Base-by-base conservation (phyloP, 2,797 vertebrate genomes). In the Pantherophis vulpinus region DNA sequence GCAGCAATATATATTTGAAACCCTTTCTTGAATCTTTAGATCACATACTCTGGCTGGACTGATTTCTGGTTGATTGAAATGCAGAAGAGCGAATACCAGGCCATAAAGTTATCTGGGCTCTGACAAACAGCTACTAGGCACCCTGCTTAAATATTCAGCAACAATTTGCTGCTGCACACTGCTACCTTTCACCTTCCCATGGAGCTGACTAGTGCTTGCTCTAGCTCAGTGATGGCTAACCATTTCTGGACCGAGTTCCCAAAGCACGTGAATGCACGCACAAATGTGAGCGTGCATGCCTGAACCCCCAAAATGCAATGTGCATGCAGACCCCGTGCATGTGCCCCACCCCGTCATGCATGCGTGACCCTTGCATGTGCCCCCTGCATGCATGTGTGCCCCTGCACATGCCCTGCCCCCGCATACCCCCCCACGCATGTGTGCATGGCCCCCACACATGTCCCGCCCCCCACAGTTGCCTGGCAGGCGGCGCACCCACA, bases 401-500 rank as follows among this genome's bases (percentile, higher is more conserved):
- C 47, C 47, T 51, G 47, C 47, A 51, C 47, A 51, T 51, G 47
- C 47, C 47, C 47, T 51, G 47, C 47, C 47, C 47, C 47, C 1
- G 1, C 47, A 51, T 51, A 1, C 7, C 0, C 6, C 47, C 47
- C 6, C 6, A 47, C 42, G 1, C 47, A 51, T 51, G 7, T 51
- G 47, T 51, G 47, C 6, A 1, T 51, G 47, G 47, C 51, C 51
- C 9, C 51, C 51, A 54, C 51, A 54, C 51, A 54, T 42, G 42
- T 42, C 42, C 42, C 3, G 7, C 9, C 51, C 9, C 51, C 51
- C 51, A 54, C 47, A 51, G 47, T 51, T 54, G 51, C 8, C 51
- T 54, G 51, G 51, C 9, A 1, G 9, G 51, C 1, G 1, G 9
- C 9, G 51, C 0, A 0, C 51, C 8, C 9, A 3, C 51, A 54